A percentile compares a stretch with the other conserved stretches of the same genome.
Conservation (phyloP, 2,113 vertebrate species). For the Hippocampus barbouri region DNA sequence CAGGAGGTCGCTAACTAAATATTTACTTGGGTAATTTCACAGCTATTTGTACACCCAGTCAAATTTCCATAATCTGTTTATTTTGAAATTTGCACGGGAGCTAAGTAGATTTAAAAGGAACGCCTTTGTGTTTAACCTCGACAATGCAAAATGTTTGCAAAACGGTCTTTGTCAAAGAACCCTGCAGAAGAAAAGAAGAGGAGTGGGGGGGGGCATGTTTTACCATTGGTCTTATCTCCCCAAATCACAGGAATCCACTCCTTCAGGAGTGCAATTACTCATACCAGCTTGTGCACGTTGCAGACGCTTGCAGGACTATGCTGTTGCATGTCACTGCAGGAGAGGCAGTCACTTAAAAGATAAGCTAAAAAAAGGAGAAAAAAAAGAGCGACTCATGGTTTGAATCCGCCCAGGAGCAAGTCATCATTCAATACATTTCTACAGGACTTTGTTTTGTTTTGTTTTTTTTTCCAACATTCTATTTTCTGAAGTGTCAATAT, state of each 20-base stretch:
- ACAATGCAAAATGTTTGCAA: not conserved
- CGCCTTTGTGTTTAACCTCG: not conserved
- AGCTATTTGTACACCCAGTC: not conserved
- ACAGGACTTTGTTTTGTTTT: not conserved
- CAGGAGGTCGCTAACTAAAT: not conserved
- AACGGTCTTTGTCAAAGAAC: not conserved
- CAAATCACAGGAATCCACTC: slow-evolving; percentile 31
- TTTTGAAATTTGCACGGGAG: not conserved
- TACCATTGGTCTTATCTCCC: slow-evolving; percentile 18
- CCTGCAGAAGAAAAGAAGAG: not conserved
- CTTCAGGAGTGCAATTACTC: slow-evolving; percentile 13
- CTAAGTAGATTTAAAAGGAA: not conserved
- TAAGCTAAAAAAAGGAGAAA: not conserved
- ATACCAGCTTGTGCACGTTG: slow-evolving; percentile 31
- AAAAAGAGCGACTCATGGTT: slow-evolving; percentile 24
- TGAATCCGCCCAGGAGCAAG: slow-evolving; percentile 17
- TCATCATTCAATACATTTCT: slow-evolving; percentile 2
- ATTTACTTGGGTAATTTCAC: not conserved
- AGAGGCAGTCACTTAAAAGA: not conserved
- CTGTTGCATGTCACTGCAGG: slow-evolving; percentile 10
- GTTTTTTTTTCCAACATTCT: not conserved
- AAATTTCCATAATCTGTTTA: not conserved
- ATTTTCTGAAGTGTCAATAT: not conserved
- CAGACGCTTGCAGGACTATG: slow-evolving; percentile 21
- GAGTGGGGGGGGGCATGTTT: not conserved